Evolutionary conservation across 2,113 vertebrate genomes (phyloP).

Genomic region (Triplophysa siluroides): DNA sequence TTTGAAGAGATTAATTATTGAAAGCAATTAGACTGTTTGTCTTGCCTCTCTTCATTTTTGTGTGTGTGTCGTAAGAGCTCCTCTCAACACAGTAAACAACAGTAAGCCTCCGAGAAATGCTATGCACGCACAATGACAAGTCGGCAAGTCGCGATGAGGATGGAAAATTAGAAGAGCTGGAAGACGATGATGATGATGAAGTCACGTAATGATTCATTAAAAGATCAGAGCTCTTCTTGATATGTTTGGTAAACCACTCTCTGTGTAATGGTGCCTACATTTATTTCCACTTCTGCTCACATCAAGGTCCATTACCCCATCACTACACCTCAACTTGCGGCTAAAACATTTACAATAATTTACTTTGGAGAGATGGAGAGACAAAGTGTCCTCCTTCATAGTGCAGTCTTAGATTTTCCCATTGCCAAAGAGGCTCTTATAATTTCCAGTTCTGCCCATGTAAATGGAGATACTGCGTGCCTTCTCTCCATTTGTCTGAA

Average conservation of each 20-base stretch:
- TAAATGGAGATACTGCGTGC: not conserved
- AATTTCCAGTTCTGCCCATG: not conserved
- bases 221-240: not conserved
- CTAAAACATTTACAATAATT: constrained; percentile 23
- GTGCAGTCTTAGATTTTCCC: not conserved
- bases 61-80: not conserved
- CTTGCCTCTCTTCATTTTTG: constrained; percentile 3
- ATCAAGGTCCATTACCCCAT: constrained; percentile 2
- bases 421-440: not conserved
- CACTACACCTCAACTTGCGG: not conserved
- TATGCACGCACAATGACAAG: not conserved
- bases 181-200: not conserved
- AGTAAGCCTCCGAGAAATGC: constrained; percentile 9
- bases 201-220: not conserved
- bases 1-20: constrained; percentile 38
- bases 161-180: not conserved
- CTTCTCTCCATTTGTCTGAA: not conserved
- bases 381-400: not conserved
- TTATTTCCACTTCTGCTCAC: constrained; percentile 10
- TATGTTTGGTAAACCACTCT: not conserved
- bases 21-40: constrained; percentile 41
- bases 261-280: not conserved
- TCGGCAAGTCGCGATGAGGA: not conserved
- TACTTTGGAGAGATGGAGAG: not conserved
- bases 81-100: constrained; percentile 26